These are phyloP conservation scores for Dolichoris vasculosae DNA, from an alignment of 1,140 invertebrate species.

Conservation along the genomic window DNA sequence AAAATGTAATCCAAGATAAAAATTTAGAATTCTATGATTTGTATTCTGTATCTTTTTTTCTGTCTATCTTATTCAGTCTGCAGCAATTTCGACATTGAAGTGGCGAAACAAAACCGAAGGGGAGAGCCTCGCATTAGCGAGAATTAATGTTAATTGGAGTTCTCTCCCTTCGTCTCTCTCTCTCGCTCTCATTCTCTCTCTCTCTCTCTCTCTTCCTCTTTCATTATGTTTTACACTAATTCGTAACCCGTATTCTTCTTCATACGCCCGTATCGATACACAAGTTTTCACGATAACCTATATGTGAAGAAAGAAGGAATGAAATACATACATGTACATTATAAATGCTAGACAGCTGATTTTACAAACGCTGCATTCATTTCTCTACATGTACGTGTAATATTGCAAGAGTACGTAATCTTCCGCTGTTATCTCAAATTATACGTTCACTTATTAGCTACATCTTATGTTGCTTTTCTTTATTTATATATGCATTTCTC, in stretches of 20 bases:
- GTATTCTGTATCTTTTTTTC: not conserved
- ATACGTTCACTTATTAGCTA: no score
- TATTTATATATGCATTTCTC: no score
- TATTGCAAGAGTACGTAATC: no score
- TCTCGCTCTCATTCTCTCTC: slow-evolving; percentile 53
- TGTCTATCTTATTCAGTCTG: not conserved
- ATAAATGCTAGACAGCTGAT: not conserved
- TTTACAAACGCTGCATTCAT: not conserved
- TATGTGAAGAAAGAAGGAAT: not conserved
- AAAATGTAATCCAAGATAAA: not conserved
- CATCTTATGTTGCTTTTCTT: no score
- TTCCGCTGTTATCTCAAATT: no score
- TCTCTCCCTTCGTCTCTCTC: slow-evolving; percentile 30
- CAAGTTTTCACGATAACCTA: not conserved
- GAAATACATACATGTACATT: not conserved
- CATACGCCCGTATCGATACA: not conserved
- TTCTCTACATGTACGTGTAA: not conserved
- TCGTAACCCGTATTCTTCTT: slow-evolving; percentile 38
- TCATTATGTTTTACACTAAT: not conserved
- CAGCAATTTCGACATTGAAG: slow-evolving; percentile 63
- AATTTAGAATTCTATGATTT: not conserved
- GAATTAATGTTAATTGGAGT: slow-evolving; percentile 73
- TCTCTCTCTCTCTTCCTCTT: slow-evolving; percentile 51
- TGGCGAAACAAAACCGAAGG: slow-evolving; percentile 53
- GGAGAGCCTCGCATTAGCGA: slow-evolving; percentile 65